A percentile compares a stretch with the other conserved stretches of the same genome.
phyloP scores from a whole-genome alignment of 2,888 invertebrate species.

The Eupithecia vulgata region DNA sequence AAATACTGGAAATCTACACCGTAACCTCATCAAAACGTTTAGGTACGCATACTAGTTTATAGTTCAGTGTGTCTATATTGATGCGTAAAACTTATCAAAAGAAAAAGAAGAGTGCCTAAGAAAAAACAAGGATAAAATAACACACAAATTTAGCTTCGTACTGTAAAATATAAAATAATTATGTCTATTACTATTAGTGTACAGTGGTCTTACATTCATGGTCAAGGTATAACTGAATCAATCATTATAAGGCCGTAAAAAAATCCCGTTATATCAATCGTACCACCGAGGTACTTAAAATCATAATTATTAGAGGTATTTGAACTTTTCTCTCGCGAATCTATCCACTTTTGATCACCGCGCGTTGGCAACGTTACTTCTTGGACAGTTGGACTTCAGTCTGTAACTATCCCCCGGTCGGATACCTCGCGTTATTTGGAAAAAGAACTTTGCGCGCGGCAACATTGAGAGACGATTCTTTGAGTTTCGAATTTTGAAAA shows the following conservation, averaged over 20 bases:
- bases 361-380: conserved; percentile 24
- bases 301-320: not conserved
- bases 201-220: not conserved
- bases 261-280: not conserved
- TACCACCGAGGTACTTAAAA: not conserved
- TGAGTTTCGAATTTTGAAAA: not conserved
- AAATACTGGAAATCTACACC: not conserved
- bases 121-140: not conserved
- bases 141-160: not conserved
- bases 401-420: not conserved
- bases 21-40: too few relatives aligned
- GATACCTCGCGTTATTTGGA: not conserved
- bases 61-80: too few relatives aligned
- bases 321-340: conserved; percentile 6
- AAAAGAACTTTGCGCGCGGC: conserved; percentile 12
- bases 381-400: conserved; percentile 7
- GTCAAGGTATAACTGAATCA: not conserved
- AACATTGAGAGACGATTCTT: not conserved
- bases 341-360: not conserved
- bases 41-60: too few relatives aligned
- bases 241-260: not conserved
- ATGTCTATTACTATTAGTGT: not conserved
- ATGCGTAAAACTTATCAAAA: not conserved
- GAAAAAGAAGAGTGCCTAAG: not conserved
- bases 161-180: not conserved